phyloP scores from a whole-genome alignment of 2,888 invertebrate species.

The Diarsia dahlii region DNA sequence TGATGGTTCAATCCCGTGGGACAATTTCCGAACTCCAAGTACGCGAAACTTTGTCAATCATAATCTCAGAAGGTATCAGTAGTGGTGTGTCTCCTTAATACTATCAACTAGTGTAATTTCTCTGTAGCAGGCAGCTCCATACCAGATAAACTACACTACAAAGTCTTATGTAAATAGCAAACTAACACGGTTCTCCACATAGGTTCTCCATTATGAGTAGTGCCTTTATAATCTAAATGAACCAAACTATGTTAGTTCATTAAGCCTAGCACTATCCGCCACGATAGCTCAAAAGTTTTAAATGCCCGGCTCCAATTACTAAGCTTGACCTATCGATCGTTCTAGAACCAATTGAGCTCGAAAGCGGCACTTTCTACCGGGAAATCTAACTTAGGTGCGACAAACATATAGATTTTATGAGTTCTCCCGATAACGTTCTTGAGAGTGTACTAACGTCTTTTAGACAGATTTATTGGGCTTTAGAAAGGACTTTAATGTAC shows the following conservation, averaged over 20 bases:
- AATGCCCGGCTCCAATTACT: slow-evolving; percentile 26
- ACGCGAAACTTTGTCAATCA: no score
- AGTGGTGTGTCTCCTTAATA: no score
- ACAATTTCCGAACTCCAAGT: no score
- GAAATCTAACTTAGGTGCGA: slow-evolving; percentile 33
- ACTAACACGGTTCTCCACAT: no score
- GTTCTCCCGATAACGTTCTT: slow-evolving; percentile 26
- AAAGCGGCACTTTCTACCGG: slow-evolving; percentile 25
- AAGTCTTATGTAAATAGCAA: no score
- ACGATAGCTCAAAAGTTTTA: slow-evolving; percentile 33
- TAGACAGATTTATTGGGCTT: slow-evolving; percentile 45
- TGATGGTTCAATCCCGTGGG: no score
- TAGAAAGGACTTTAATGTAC: slow-evolving; percentile 18
- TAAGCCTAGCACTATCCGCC: slow-evolving; percentile 13
- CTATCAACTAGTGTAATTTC: no score
- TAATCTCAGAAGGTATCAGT: no score
- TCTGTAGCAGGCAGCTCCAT: no score
- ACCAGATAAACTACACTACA: no score
- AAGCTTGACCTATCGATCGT: slow-evolving; percentile 29
- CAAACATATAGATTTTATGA: slow-evolving; percentile 52
- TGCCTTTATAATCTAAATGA: neutral
- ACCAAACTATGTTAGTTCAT: neutral
- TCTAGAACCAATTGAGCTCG: slow-evolving; percentile 18
- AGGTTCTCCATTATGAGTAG: no score
- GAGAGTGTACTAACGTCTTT: slow-evolving; percentile 31